Base-by-base conservation (phyloP, 2,113 vertebrate species). In the Corydoras sp. region DNA sequence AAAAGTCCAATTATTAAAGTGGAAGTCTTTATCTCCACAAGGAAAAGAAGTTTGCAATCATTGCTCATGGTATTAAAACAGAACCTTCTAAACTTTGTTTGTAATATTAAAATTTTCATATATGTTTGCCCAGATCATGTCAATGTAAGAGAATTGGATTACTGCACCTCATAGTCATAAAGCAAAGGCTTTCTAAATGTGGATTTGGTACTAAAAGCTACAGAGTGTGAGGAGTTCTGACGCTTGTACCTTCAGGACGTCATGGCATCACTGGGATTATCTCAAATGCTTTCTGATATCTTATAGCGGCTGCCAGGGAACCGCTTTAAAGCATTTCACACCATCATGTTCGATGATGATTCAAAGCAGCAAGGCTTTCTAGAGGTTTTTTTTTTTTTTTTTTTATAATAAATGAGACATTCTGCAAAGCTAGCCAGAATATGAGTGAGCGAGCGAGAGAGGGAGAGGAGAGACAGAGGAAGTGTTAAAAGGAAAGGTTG, bases 321-420 rank as follows among this genome's bases (percentile, higher is more conserved):
- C 51, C 13, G 51, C 10, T 53, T 53, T 53, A 14, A 14, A 53
- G 51, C 51, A 14, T 53, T 53, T 53, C 51, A 53, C 51, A 53
- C 51, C 51, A 53, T 76, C 62, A n/a, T 51, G n/a, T 32, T 58
- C 62, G 35, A 56, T 67, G 63, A 71, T 18, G 61, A 48, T 11
- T 11, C 15, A 50, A 12, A 66, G 14, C 30, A 49, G 49, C 43
- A 55, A 7, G 4, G 55, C 64, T 49, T 55, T 56, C 70, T 49
- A 55, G 50, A 71, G 58, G 69, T 31, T 7, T 71, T 66, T 64
- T 65, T 53, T 71, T 64, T 65, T 53, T 71, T 66, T 64, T 65
- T 53, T 71, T 64, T 65, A 53, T 18, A 55, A 43, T 43, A 8
- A 67, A 43, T 51, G 51, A 76, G 65, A 71, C 31, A 48, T 10